Conservation (phyloP, 2,797 vertebrate species). For the Vespertilio murinus region DNA sequence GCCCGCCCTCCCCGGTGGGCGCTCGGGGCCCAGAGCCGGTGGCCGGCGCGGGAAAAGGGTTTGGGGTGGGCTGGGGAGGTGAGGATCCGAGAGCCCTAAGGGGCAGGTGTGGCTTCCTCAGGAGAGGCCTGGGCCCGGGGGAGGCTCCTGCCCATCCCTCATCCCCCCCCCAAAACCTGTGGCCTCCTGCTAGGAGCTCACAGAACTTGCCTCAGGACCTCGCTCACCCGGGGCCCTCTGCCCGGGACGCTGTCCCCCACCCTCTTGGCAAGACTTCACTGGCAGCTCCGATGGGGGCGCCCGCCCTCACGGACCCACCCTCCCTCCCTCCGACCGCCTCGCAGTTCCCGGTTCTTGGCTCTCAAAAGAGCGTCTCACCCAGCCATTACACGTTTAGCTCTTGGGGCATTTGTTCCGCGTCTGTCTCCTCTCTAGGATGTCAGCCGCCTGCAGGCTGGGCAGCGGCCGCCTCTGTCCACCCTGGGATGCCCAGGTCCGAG, state of each 20-base stretch:
- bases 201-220: slow-evolving; percentile 39
- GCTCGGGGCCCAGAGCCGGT: not conserved
- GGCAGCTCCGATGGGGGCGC: not conserved
- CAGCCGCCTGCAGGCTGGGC: not conserved
- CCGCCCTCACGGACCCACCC: not conserved
- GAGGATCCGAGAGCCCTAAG: not conserved
- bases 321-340: not conserved
- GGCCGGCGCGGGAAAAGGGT: not conserved
- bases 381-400: not conserved
- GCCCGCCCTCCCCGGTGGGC: not conserved
- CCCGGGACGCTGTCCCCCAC: not conserved
- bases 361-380: not conserved
- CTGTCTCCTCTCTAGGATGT: not conserved
- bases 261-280: not conserved
- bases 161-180: not conserved
- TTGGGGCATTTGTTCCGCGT: not conserved
- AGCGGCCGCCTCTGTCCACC: not conserved
- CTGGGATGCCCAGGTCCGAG: not conserved
- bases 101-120: not conserved
- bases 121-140: not conserved
- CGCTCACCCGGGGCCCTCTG: not conserved
- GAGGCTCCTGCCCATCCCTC: not conserved
- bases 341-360: not conserved
- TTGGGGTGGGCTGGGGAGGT: not conserved
- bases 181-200: not conserved